Base-by-base conservation (phyloP, 2,113 vertebrate genomes). In the Hydrolagus affinis region DNA sequence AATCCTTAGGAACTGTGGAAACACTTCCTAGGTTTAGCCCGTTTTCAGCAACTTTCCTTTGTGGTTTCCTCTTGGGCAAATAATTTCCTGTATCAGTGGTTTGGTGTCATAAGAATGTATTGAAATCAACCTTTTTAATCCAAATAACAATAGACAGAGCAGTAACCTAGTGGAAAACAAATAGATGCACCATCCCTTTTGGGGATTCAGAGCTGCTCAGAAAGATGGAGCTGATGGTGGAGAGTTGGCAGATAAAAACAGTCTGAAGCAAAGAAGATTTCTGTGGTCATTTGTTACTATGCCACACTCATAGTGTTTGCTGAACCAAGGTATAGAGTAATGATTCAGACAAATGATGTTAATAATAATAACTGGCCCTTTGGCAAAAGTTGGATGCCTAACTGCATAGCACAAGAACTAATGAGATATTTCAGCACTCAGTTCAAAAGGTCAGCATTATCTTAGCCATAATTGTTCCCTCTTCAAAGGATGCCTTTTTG, bases 51-150 rank as follows among this genome's bases (percentile, higher is more conserved):
- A 94, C 92, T 94, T 93, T 92, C 88, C 92, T 93, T 91, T 87
- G 17, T 90, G 93, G 91, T 95, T 95, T 93, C 93, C 95, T 95
- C 94, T 90, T 92, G 93, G 93, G 94, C 92, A 89, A 91, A 93
- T 14, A 93, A 92, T 92, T 91, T 92, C 92, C 94, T 95, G 93
- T 95, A 95, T 97, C 94, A 90, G 91, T 94, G 95, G 92, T 92
- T 96, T 94, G 94, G 93, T 97, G 96, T 97, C 96, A 96, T 94
- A 92, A 95, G 94, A 98, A 98, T 98, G 96, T 97, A 98, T 98
- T 96, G 96, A 96, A 96, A 97, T 95, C 94, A 95, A 96, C 94
- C 95, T 95, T 96, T 95, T 97, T 95, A 96, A 96, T 96, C 94
- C 95, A 98, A 97, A 98, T 95, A 98, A 96, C 96, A 96, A 94